These are phyloP conservation scores for Bradysia coprophila DNA, from an alignment of 1,140 invertebrate species.

Conservation along the genomic window DNA sequence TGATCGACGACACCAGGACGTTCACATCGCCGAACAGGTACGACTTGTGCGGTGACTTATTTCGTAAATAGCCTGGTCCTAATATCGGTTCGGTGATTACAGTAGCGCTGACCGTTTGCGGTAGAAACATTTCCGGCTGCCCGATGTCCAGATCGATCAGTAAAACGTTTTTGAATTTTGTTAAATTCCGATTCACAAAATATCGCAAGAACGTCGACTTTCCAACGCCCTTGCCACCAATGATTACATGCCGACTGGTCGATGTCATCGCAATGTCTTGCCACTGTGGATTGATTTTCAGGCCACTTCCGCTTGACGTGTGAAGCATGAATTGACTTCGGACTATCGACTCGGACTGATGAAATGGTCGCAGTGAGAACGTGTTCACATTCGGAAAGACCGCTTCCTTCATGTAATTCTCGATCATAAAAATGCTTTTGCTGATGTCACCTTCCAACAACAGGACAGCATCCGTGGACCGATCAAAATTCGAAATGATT, in stretches of 20 bases:
- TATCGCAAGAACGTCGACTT: constrained; percentile 51
- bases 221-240: constrained; percentile 52
- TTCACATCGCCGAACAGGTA: constrained; percentile 29
- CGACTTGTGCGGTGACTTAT: constrained; percentile 16
- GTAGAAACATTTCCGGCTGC: constrained; percentile 51
- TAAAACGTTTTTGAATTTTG: constrained; percentile 24
- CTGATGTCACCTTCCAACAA: constrained; percentile 13
- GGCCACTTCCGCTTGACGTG: constrained; percentile 11
- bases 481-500: constrained; percentile 9
- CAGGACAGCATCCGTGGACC: constrained; percentile 11
- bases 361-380: constrained; percentile 6
- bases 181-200: constrained; percentile 39
- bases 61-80: constrained; percentile 41
- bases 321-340: constrained; percentile 13
- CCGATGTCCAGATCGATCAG: constrained; percentile 61
- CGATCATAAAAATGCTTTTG: constrained; percentile 10
- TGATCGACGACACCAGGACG: constrained; percentile 24
- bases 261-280: constrained; percentile 8
- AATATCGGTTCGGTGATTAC: constrained; percentile 37
- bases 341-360: constrained; percentile 12
- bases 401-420: constrained; percentile 22
- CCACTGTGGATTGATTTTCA: constrained; percentile 19
- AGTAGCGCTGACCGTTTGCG: constrained; percentile 42
- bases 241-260: constrained; percentile 22
- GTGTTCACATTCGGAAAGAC: constrained; percentile 20